Evolutionary conservation across 2,888 invertebrate genomes (phyloP).

Genomic region (Cyclophora albipunctata): DNA sequence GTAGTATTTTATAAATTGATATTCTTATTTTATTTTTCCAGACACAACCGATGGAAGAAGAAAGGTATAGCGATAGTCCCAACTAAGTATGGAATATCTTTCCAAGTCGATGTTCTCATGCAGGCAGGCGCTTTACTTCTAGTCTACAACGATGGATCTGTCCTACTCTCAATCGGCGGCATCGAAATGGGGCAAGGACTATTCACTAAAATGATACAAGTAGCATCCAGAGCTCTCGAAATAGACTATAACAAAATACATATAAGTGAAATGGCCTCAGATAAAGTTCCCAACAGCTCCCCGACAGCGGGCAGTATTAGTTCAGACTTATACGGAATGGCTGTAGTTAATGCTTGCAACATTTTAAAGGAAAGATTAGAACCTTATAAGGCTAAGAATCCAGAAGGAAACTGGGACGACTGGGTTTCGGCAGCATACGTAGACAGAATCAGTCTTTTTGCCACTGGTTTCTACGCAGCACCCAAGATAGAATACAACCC

Average conservation of each 20-base stretch:
- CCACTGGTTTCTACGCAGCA: constrained; percentile 83
- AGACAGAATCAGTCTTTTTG: constrained; percentile 80
- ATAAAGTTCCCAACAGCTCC: constrained; percentile 88
- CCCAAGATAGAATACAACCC: constrained; percentile 79
- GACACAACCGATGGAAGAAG: constrained; percentile 82
- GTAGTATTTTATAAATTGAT: not conserved
- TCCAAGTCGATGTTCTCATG: constrained; percentile 78
- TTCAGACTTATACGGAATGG: constrained; percentile 89
- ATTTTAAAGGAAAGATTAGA: constrained; percentile 78
- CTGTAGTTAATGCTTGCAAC: constrained; percentile 83
- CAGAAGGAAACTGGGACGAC: constrained; percentile 84
- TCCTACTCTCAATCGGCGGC: constrained; percentile 86
- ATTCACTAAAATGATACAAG: constrained; percentile 92
- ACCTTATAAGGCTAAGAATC: constrained; percentile 80
- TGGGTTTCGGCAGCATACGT: constrained; percentile 83
- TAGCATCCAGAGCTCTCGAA: constrained; percentile 80
- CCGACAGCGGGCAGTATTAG: constrained; percentile 86
- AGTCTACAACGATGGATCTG: constrained; percentile 86
- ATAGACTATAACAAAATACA: constrained; percentile 79
- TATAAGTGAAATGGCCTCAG: constrained; percentile 84
- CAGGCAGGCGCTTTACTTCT: constrained; percentile 87
- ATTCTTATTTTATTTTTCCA: not conserved
- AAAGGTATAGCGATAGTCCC: constrained; percentile 83
- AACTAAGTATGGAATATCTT: constrained; percentile 85
- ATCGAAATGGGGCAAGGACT: constrained; percentile 95